Conservation (phyloP, 1,140 invertebrate species). For the Atta texana region DNA sequence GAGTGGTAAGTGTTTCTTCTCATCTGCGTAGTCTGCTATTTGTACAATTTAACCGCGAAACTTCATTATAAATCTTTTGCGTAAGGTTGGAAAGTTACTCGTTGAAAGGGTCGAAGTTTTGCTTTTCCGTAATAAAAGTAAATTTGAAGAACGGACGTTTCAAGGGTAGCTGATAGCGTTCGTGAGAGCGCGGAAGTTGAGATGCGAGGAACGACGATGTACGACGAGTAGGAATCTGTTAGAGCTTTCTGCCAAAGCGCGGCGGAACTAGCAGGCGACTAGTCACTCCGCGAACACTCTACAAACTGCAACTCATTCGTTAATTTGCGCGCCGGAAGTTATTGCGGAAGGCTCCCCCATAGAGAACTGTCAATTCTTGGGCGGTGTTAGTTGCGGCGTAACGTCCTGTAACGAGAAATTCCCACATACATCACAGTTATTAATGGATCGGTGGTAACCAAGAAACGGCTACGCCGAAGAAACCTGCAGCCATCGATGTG, state of each 20-base stretch:
- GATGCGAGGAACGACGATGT: slow-evolving; percentile 6
- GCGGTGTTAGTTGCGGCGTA: slow-evolving; percentile 51
- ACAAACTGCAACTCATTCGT: slow-evolving; percentile 77
- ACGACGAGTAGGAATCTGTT: slow-evolving; percentile 51
- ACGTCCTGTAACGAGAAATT: slow-evolving; percentile 72
- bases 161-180: neutral
- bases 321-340: slow-evolving; percentile 77
- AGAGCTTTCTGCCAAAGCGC: slow-evolving; percentile 63
- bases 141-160: slow-evolving; percentile 31
- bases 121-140: slow-evolving; percentile 22
- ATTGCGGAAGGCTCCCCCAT: slow-evolving; percentile 48
- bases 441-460: slow-evolving; percentile 69
- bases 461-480: slow-evolving; percentile 53
- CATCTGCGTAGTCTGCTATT: neutral
- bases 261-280: slow-evolving; percentile 47
- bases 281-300: slow-evolving; percentile 62
- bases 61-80: slow-evolving; percentile 45
- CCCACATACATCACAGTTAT: slow-evolving; percentile 76
- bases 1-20: neutral
- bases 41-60: slow-evolving; percentile 31
- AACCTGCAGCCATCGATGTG: slow-evolving; percentile 20
- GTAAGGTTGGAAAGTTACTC: neutral
- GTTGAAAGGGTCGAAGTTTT: slow-evolving; percentile 8
- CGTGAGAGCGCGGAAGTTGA: neutral
- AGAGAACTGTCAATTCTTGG: slow-evolving; percentile 74